Base-by-base conservation (phyloP, 2,888 invertebrate species). In the Branchellion lobata region DNA sequence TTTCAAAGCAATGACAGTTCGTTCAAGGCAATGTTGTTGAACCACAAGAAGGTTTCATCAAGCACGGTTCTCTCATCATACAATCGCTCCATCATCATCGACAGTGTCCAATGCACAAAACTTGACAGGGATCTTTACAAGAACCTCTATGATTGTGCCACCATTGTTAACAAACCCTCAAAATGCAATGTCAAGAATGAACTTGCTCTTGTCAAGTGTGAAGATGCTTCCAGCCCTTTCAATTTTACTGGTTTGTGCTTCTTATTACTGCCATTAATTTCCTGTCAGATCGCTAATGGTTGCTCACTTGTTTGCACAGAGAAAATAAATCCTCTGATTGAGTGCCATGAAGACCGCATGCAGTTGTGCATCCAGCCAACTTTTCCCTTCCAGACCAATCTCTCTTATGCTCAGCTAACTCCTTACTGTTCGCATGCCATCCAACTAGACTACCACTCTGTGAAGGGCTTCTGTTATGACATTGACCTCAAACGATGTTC, bases 121-220 rank as follows among this genome's bases (percentile, higher is more conserved):
- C 34, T 0, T 5, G 51, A 81, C 47, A 36, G 75, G n/a, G 31
- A 14, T 18, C n/a, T 36, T 0, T 33, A 11, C n/a, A 33, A 33
- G 24, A 80, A 80, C 57, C 34, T 81, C 8, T 78, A 34, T 40
- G 74, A 80, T 1, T 81, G 81, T 65, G 14, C 29, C 18, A 34
- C 40, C 3, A 51, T 51, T 40, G 57, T 74, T 51, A 34, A 24
- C 27, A 27, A n/a, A 5, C 79, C 75, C 8, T 71, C 80, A 1
- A 71, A 31, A 40, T 80, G 80, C 51, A 29, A 74, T 33, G 29
- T 51, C 71, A 31, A 36, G 8, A 27, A n/a, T 36, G 81, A 81
- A 78, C 61, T 80, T 1, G 80, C 81, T 5, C 36, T 57, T 47
- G 80, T 79, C 33, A 47, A 72, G 24, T 81, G 81, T 68, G 34